Base-by-base conservation (phyloP, 2,113 vertebrate species). In the Fulmarus glacialis region DNA sequence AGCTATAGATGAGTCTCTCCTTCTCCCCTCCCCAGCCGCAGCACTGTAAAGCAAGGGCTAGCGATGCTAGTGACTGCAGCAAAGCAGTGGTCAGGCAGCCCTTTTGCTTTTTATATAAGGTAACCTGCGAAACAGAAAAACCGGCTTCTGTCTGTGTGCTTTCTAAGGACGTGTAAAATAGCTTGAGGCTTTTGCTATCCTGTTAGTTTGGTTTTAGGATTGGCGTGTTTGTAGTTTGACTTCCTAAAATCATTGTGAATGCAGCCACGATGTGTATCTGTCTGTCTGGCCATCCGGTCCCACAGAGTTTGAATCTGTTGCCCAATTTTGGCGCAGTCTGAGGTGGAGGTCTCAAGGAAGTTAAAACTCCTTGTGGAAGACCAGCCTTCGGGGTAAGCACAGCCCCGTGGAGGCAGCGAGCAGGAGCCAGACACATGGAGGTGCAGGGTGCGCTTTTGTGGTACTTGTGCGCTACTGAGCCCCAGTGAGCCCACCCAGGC, bases 201-300 rank as follows among this genome's bases (percentile, higher is more conserved):
- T 15, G 29, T 23, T 81, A 83, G 58, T 80, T 94, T 80, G 72
- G 38, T 11, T 87, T 91, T 68, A 60, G 32, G 48, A 52, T 26
- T 2, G 7, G 22, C 50, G 75, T 92, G 85, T 84, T 92, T 90
- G 87, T 38, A 74, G 27, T 71, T 34, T 43, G 42, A 67, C 60
- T 93, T 96, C 73, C 70, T 90, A 71, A 95, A 90, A 73, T 73
- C 72, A 80, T 40, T 81, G 43, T 2, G 18, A 81, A 21, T 34
- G 26, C 40, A 89, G 63, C 24, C 26, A 26, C 1, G 3, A 53
- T 0, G 0, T 18, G 20, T 40, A 75, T 62, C 47, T 53, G 12
- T 75, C 72, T 87, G 58, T 36, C 26, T 6, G 23, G 15, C 64
- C 36, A 48, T 43, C 59, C 0, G 3, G 63, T 40, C 2, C 0